Percentiles rank a stretch among this genome's conserved stretches.
Evolutionary conservation across 92 coral and sea anemone species (phyloP).

Genomic region (Porites rus): DNA sequence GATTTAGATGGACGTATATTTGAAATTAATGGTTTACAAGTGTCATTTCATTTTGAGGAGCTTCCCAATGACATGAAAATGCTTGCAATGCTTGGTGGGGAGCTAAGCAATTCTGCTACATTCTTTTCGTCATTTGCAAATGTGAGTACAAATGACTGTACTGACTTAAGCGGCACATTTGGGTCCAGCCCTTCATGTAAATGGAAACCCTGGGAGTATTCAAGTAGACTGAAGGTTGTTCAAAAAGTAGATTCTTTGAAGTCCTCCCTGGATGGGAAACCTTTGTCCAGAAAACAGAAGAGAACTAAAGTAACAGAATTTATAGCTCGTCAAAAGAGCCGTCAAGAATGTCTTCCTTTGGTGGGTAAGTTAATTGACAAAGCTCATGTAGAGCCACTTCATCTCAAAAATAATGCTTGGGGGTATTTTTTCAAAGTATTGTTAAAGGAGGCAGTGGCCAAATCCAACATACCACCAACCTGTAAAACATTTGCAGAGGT

Average conservation of each 20-base stretch:
- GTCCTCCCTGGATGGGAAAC: neutral
- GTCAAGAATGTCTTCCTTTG: constrained; percentile 54
- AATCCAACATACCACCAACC: constrained; percentile 43
- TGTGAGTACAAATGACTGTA: constrained; percentile 39
- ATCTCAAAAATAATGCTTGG: neutral
- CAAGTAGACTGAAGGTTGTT: too few species aligned
- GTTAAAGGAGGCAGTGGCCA: neutral
- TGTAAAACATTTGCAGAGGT: constrained; percentile 62
- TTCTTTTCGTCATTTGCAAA: constrained; percentile 55
- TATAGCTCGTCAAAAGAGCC: constrained; percentile 51
- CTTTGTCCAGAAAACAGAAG: constrained; percentile 12
- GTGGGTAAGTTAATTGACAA: constrained; percentile 15
- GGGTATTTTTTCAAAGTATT: too few species aligned
- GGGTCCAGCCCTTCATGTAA: constrained; percentile 10
- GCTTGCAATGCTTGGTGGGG: constrained; percentile 30
- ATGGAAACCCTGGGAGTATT: constrained; percentile 42
- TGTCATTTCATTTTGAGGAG: constrained; percentile 49
- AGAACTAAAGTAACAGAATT: constrained; percentile 50
- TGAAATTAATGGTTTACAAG: constrained; percentile 44
- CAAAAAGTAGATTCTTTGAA: neutral
- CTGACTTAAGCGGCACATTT: constrained; percentile 44
- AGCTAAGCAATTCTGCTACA: constrained; percentile 43
- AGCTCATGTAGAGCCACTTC: constrained; percentile 43
- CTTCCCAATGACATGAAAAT: constrained; percentile 54
- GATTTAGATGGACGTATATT: constrained; percentile 16